Evolutionary conservation across 92 coral and sea anemone species (phyloP).

Genomic region (Bergia sp.): DNA sequence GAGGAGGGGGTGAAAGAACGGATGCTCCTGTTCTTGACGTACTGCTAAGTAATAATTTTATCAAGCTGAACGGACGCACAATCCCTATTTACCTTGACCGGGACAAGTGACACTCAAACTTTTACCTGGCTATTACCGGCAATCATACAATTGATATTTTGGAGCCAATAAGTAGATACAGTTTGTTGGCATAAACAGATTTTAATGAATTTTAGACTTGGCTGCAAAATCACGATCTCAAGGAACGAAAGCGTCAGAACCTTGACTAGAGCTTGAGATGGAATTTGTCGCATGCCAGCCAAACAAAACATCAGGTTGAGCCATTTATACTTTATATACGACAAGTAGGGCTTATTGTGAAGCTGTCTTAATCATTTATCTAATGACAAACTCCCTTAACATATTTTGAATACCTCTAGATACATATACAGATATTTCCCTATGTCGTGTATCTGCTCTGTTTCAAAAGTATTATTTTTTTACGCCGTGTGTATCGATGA

Average conservation of each 20-base stretch:
- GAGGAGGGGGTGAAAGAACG: no score
- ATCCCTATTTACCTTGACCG: background rate
- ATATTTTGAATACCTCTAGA: background rate
- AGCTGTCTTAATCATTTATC: slow-evolving; percentile 16
- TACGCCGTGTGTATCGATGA: background rate
- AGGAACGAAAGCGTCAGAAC: background rate
- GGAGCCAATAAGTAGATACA: background rate
- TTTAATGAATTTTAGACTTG: background rate
- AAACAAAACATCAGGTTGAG: background rate
- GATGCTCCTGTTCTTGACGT: no score
- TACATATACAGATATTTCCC: background rate
- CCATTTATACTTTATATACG: background rate
- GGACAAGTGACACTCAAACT: background rate
- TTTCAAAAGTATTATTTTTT: background rate
- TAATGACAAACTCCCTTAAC: background rate
- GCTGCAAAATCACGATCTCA: background rate
- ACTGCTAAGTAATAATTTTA: no score
- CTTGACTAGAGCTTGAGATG: background rate
- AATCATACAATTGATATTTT: background rate
- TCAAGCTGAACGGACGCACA: background rate
- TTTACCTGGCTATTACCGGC: background rate
- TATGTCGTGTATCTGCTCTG: background rate
- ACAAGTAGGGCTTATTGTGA: background rate
- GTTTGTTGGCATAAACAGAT: no score
- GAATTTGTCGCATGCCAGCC: background rate